Conservation (phyloP, 2,113 vertebrate species). For the Rana temporaria region DNA sequence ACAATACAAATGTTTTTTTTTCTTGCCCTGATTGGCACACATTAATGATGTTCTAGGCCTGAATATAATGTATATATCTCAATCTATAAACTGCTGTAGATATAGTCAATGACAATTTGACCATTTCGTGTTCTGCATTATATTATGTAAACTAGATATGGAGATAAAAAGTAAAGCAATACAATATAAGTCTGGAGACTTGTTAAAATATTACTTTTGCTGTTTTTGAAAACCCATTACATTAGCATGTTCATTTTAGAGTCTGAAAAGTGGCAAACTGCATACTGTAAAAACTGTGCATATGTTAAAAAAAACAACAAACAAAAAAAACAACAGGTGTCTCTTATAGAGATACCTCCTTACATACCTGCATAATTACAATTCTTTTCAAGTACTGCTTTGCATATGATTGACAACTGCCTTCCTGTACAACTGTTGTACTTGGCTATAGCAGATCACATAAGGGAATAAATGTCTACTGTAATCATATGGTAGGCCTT, state of each 20-base stretch:
- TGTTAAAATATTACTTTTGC: slow-evolving; percentile 62
- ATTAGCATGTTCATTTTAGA: slow-evolving; percentile 76
- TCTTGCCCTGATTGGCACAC: neutral
- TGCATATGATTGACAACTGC: slow-evolving; percentile 60
- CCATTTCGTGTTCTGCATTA: neutral
- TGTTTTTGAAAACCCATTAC: too few species aligned
- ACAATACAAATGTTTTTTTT: neutral
- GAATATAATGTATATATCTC: too few species aligned
- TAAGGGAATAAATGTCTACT: neutral
- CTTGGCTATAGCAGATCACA: slow-evolving; percentile 54
- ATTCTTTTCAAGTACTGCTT: slow-evolving; percentile 64
- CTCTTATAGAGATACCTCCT: slow-evolving; percentile 66
- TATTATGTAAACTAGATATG: too few species aligned
- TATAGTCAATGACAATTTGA: slow-evolving; percentile 33
- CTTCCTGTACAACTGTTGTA: slow-evolving; percentile 58
- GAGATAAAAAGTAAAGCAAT: too few species aligned
- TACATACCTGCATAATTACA: slow-evolving; percentile 65
- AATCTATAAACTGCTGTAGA: neutral
- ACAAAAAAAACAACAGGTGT: slow-evolving; percentile 69
- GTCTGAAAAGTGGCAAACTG: slow-evolving; percentile 80
- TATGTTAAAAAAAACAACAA: slow-evolving; percentile 56
- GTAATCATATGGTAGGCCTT: neutral
- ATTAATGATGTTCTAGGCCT: neutral
- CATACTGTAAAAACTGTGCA: slow-evolving; percentile 74
- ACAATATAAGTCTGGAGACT: slow-evolving; percentile 83